Base-by-base conservation (phyloP, 2,113 vertebrate genomes). In the Myotis lucifugus region DNA sequence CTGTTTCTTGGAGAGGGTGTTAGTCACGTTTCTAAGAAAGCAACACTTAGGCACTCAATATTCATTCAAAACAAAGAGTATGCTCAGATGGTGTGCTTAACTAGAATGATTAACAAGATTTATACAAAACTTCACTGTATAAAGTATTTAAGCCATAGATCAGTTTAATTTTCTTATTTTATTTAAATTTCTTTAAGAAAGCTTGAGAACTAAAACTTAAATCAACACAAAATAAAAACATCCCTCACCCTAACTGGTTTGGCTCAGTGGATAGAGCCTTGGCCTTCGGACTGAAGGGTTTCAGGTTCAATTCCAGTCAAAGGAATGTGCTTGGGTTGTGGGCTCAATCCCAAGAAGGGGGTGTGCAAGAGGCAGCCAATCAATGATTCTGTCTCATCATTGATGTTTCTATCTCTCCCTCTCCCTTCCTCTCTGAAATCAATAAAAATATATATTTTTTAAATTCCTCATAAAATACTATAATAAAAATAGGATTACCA, bases 11-110 rank as follows among this genome's bases (percentile, higher is more conserved):
- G 59, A 61, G 8, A 61, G 59, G 59, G 59, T 61, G 50, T 94
- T 84, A 93, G 83, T 87, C 81, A 94, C 85, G 50, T 90, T 92
- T 90, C 64, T 84, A 87, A 54, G 85, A 82, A 93, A 88, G 25
- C 40, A 88, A 52, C 37, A 88, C 13, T 19, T 67, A 70, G 42
- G 42, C 10, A 78, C 3, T 83, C 27, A 64, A 40, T 85, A 93
- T 11, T 88, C 34, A 50, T 37, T 74, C 48, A 76, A 79, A 96
- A 84, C 8, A 70, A 78, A 94, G 27, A 81, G 0, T n/a, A 59
- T 64, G 61, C 27, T 64, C 29, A 64, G 13, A 13, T 64, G 12
- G 27, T 29, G 27, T 94, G 67, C 50, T 61, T 42, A 87, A 32
- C 79, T 70, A 64, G 9, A 91, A 84, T 17, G 48, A 78, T 64